Conservation (phyloP, 2,797 vertebrate species). For the Myioborus melanocephalus region DNA sequence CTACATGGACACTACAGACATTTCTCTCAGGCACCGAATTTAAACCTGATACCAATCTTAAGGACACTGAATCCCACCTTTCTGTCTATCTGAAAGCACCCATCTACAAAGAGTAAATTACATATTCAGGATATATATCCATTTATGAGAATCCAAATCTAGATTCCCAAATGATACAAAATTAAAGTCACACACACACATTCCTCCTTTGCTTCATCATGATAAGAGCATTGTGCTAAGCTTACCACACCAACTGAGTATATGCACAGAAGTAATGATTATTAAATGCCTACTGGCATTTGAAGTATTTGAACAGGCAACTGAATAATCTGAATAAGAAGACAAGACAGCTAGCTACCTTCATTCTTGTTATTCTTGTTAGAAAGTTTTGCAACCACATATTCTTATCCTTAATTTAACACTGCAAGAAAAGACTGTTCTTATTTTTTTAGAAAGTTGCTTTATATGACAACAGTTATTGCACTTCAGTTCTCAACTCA, state of each 20-base stretch:
- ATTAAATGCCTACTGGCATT: not conserved
- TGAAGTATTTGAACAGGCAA: not conserved
- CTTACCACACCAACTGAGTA: not conserved
- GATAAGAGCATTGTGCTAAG: not conserved
- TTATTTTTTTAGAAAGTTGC: not conserved
- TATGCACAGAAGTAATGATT: not conserved
- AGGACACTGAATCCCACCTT: not conserved
- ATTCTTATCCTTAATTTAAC: not conserved
- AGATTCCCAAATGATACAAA: not conserved
- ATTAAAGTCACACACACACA: not conserved
- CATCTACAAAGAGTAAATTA: not conserved
- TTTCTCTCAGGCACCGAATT: not conserved
- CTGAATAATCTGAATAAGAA: not conserved
- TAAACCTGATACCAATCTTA: not conserved
- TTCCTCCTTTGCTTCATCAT: not conserved
- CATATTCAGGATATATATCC: not conserved
- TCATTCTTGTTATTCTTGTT: not conserved
- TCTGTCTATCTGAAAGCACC: not conserved
- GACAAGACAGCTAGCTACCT: not conserved
- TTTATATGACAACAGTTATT: not conserved
- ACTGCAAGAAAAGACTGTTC: not conserved
- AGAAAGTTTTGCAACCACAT: not conserved
- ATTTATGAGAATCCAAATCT: not conserved
- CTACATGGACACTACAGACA: accelerated
- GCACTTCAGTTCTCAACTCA: not conserved